Base-by-base conservation (phyloP, 2,113 vertebrate genomes). In the Myiozetetes cayanensis region DNA sequence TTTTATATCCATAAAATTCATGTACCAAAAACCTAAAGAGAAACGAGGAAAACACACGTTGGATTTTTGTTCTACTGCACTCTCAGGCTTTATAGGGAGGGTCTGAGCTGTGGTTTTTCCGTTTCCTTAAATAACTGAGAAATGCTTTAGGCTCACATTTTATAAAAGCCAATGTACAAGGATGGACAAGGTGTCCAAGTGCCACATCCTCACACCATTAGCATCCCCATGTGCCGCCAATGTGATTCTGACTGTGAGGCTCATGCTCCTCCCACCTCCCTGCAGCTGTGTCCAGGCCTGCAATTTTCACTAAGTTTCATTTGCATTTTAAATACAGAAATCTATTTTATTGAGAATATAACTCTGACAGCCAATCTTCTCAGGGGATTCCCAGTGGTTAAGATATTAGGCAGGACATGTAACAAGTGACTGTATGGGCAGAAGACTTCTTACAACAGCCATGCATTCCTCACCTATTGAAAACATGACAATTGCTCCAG, bases 151-250 rank as follows among this genome's bases (percentile, higher is more conserved):
- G 62, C 30, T 85, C 27, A 14, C 17, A 14, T 19, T 55, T 56
- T 68, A 2, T 25, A 47, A 65, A 10, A 70, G 35, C 9, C 27
- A 33, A 18, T 0, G 8, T 10, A 50, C 0, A 0, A 71, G 10
- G 47, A 22, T 10, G 18, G 41, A 53, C 37, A 31, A 43, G 28
- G 65, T n/a, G 55, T 25, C 31, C 65, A 31, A 15, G 59, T 14
- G 55, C 65, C 21, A 20, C 10, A 30, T 24, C 27, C 68, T 73
- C 37, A 44, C 50, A 67, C 50, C 61, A 37, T 19, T 0, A 52
- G 21, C 50, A 91, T 41, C 41, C n/a, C 41, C 53, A 27, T 0
- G 24, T 22, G 33, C 53, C 8, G 2, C 2, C 2, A 16, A 12
- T 55, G 58, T 22, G 63, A 61, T 24, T 68, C 67, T 8, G 18